Evolutionary conservation across 2,113 vertebrate genomes (phyloP), one percentile per base, ranked within the genome.

Genomic region (Eleginops maclovinus): DNA sequence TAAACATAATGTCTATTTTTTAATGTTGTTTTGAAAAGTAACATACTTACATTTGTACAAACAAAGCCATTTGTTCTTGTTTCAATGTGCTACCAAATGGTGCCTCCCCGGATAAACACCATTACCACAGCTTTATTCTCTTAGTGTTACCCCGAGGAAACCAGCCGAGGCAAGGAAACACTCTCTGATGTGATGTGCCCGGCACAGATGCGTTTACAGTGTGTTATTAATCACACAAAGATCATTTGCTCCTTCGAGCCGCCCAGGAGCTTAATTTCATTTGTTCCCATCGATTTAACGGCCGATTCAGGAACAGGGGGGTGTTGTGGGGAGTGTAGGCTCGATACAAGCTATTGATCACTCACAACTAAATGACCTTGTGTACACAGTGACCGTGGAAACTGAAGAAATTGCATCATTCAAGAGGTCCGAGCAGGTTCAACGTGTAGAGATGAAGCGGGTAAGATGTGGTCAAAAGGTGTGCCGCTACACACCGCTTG

Each of bases 181-280:
- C 81, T 72, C 81, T 83, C 61, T 86, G 85, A 84, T 86, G 89
- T 56, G 88, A 85, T 88, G 67, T 67, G 68, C 74, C 80, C 49
- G 7, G 80, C 82, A 47, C 88, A 87, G 88, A 86, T 68, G 76
- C 75, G 43, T 90, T 90, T 91, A 89, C 89, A 88, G 84, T 89
- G 79, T 84, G 88, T 90, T 94, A 93, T 94, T 94, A 91, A 93
- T 93, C 87, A 92, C 90, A 84, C 77, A 75, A 81, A 90, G 87
- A 92, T 91, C 78, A 92, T 93, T 91, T 90, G 83, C 85, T 84
- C 75, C 85, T 92, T 83, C 9, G 51, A 87, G 91, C 85, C 73
- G 75, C 85, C 89, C 90, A 85, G 81, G 81, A 93, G 91, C 91
- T 92, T 94, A 92, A 94, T 94, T 92, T 91, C 83, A 94, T 93